A percentile compares a stretch with the other conserved stretches of the same genome.
phyloP scores from a whole-genome alignment of 1,140 invertebrate species.

The Heliconius himera region DNA sequence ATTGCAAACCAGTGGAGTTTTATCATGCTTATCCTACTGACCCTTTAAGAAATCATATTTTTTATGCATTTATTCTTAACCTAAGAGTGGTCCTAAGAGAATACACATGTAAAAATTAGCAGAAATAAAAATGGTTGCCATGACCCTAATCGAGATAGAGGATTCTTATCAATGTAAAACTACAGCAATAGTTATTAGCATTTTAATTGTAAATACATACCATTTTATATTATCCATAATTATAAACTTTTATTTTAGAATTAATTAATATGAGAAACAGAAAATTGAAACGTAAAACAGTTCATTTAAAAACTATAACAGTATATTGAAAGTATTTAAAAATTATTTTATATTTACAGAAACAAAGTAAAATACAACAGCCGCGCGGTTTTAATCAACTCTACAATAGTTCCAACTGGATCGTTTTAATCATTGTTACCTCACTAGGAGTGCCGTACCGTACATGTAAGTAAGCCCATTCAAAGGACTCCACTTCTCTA shows the following conservation, averaged over 20 bases:
- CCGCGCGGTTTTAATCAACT: conserved; percentile 3
- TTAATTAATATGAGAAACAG: not conserved
- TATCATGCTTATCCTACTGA: no score
- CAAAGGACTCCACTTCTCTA: not conserved
- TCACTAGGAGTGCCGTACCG: not conserved
- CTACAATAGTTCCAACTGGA: not conserved
- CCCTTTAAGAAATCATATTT: no score
- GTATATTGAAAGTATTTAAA: not conserved
- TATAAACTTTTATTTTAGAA: not conserved
- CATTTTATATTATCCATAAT: no score
- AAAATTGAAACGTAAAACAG: not conserved
- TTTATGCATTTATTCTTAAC: no score
- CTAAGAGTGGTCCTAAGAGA: no score
- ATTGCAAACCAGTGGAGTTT: no score
- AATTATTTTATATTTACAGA: not conserved
- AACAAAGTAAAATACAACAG: not conserved
- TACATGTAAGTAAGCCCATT: not conserved
- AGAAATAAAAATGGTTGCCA: no score
- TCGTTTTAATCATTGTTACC: conserved; percentile 14
- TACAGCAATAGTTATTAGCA: no score
- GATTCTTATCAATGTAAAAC: no score
- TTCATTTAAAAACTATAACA: not conserved
- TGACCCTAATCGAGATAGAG: no score
- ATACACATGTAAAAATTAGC: no score
- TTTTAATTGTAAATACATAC: no score